Base-by-base conservation (phyloP, 2,797 vertebrate species). In the Brachyrhaphis roseni region DNA sequence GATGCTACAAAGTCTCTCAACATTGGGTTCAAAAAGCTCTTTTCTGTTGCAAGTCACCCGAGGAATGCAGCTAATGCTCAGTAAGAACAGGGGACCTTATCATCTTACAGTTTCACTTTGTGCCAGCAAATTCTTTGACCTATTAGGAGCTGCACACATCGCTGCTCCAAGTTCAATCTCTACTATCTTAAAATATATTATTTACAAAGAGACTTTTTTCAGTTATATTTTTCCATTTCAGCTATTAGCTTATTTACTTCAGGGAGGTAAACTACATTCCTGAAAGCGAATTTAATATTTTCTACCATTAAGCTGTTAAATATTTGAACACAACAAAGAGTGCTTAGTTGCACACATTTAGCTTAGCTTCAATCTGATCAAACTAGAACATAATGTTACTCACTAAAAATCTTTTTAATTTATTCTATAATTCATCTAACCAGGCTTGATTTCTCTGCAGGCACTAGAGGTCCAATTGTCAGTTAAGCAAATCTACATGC, bases 31-130 rank as follows among this genome's bases (percentile, higher is more conserved):
- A 36, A 26, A 64, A 28, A 15, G 12, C n/a, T 34, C 2, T 23
- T 59, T 47, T 64, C 18, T 34, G 18, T 64, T n/a, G 36, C 57
- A 18, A 46, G 36, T 28, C 41, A n/a, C 66, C 16, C n/a, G 15
- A 75, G 53, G 74, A 59, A 75, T 74, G 31, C 26, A 57, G 57
- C 41, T 20, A 59, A n/a, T 31, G 20, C 39, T 74, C 36, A 41
- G 6, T 74, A 41, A 62, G 46, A 23, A 64, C 31, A 49, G 45
- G 8, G 26, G 26, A 71, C 28, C 43, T 46, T 71, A 71, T 71
- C 68, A 16, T 46, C 43, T 71, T 71, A n/a, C 41, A 47, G 28
- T 18, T 46, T n/a, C 11, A 39, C 36, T 51, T 13, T n/a, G 46
- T 51, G 51, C 49, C 55, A 76, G 18, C 43, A 47, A 31, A 76